Conservation (phyloP, 1,140 invertebrate species). For the Leptinotarsa texana region DNA sequence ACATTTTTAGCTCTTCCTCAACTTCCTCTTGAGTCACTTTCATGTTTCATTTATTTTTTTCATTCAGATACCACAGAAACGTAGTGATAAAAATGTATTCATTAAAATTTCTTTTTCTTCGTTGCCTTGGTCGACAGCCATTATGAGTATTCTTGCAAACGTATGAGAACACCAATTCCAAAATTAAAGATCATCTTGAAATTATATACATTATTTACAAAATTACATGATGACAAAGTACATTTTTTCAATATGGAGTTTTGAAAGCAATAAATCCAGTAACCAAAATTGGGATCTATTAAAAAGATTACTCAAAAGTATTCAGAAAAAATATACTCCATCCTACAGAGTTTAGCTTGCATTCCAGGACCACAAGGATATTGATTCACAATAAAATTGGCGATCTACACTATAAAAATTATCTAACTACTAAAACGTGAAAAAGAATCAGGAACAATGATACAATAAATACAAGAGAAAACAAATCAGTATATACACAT, state of each 20-base stretch:
- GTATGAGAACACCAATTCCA: not conserved
- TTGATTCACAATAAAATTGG: not conserved
- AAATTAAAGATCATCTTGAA: not conserved
- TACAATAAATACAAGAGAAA: conserved; percentile 53
- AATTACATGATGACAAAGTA: not conserved
- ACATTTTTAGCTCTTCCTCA: no score
- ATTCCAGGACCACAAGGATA: not conserved
- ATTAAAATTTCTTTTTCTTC: no score
- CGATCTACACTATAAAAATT: conserved; percentile 11
- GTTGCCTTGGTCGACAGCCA: no score
- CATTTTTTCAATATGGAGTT: no score
- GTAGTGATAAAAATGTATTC: no score
- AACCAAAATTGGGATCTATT: not conserved
- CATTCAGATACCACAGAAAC: no score
- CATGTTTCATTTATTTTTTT: no score
- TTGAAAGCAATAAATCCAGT: not conserved
- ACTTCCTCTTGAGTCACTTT: no score
- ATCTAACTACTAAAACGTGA: conserved; percentile 10
- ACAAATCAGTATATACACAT: conserved; percentile 50
- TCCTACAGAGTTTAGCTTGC: not conserved
- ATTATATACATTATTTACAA: not conserved
- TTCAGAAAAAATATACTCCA: not conserved
- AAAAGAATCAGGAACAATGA: conserved; percentile 50
- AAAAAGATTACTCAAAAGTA: no score
- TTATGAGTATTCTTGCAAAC: not conserved